Evolutionary conservation across 2,888 invertebrate species (phyloP).

Genomic region (Zonitis immaculata): DNA sequence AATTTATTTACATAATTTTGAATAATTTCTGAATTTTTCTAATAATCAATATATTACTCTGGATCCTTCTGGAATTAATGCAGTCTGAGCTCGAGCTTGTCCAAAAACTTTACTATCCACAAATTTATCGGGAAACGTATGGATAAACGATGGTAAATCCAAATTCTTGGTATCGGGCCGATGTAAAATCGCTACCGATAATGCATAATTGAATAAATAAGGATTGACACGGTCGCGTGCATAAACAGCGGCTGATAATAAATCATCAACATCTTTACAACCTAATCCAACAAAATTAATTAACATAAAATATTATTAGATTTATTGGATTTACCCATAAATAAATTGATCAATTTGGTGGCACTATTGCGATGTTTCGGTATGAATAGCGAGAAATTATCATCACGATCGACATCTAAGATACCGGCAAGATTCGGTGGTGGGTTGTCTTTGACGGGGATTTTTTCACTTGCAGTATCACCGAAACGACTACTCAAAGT

Average conservation of each 20-base stretch:
- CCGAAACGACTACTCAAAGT: constrained; percentile 61
- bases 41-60: constrained; percentile 50
- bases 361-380: constrained; percentile 68
- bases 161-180: constrained; percentile 66
- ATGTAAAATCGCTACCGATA: constrained; percentile 71
- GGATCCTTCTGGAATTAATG: constrained; percentile 56
- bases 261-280: constrained; percentile 65
- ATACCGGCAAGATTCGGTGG: constrained; percentile 58
- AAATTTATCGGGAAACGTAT: constrained; percentile 79
- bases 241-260: constrained; percentile 64
- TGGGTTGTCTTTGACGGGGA: constrained; percentile 53
- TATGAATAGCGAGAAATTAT: constrained; percentile 71
- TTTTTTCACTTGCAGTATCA: constrained; percentile 51
- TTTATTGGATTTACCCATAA: constrained; percentile 60
- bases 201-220: constrained; percentile 73
- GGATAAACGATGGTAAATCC: constrained; percentile 67
- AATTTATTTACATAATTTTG: too few relatives aligned
- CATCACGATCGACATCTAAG: constrained; percentile 55
- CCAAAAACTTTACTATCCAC: constrained; percentile 69
- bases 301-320: too few relatives aligned
- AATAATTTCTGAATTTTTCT: neutral
- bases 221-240: constrained; percentile 73
- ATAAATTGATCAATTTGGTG: constrained; percentile 62
- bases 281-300: constrained; percentile 45
- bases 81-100: constrained; percentile 64